Conservation (phyloP, 2,113 vertebrate genomes). For the Todiramphus saurophagus region DNA sequence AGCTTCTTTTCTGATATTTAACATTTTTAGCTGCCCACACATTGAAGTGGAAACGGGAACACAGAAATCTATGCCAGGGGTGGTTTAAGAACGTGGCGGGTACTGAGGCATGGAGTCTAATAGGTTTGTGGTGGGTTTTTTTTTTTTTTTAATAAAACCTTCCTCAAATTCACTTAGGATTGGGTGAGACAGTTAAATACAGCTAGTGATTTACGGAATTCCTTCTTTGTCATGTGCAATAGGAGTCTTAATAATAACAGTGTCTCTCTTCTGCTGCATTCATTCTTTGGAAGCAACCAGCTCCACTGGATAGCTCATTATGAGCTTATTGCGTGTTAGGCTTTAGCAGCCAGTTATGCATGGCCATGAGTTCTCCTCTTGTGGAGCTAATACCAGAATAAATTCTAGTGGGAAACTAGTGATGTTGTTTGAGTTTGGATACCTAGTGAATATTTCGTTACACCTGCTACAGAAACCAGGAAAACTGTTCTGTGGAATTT, state of each 20-base stretch:
- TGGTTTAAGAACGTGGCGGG: background rate
- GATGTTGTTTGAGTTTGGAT: background rate
- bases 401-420: background rate
- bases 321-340: background rate
- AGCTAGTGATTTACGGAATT: background rate
- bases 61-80: background rate
- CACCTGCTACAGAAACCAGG: background rate
- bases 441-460: background rate
- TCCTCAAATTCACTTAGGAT: background rate
- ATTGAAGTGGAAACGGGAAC: background rate
- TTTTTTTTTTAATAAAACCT: background rate
- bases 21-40: background rate
- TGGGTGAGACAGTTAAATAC: background rate
- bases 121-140: background rate
- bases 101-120: background rate
- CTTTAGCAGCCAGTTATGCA: background rate
- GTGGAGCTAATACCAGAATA: background rate
- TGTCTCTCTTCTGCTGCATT: background rate
- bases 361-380: background rate
- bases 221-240: background rate
- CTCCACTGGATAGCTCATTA: background rate
- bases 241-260: background rate
- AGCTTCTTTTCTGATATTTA: background rate
- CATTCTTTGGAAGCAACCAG: background rate
- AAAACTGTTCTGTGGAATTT: background rate